Base-by-base conservation (phyloP, 2,888 invertebrate genomes). In the Diaphora mendica region DNA sequence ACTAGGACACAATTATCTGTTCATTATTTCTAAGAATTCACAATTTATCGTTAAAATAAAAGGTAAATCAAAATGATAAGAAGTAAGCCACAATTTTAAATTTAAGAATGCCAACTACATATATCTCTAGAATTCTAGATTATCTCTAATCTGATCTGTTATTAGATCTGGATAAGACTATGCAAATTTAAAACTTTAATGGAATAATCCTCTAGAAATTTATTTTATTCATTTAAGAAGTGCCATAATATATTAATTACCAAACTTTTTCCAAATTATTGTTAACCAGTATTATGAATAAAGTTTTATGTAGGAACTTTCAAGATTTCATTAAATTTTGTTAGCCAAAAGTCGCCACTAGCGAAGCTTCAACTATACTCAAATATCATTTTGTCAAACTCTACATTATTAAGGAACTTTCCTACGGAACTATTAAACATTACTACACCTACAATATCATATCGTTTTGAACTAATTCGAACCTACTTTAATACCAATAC, bases 301-400 rank as follows among this genome's bases (percentile, higher is more conserved):
- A 9, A 0, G 23, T 23, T 48, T 5, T 13, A 30, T 48, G 30
- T 67, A 67, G 67, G 67, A 69, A 69, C 35, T 69, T 69, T 33
- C 0, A 30, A 33, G 30, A 26, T 48, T 30, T 67, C 44, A 23
- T 33, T 30, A 48, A 44, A 68, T 23, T 68, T 55, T 68, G 51
- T 69, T 39, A 69, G 39, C 26, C 55, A 55, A 69, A 39, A 5
- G 30, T 23, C 26, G 55, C 17, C 35, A 55, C 68, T 35, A 59
- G 23, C 3, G 35, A 11, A 51, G n/a, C 68, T 68, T 35, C 35
- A 39, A 55, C 68, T 68, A 68, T 55, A 17, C 23, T 55, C n/a
- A 55, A 11, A 55, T 68, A 33, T 30, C n/a, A 11, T 68, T 68
- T 55, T 35, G n/a, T 51, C 51, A 68, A 55, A 39, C 35, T 35